Evolutionary conservation across 1,140 invertebrate genomes (phyloP), one percentile per base, ranked within the genome.

Genomic region (Pentalonia nigronervosa): DNA sequence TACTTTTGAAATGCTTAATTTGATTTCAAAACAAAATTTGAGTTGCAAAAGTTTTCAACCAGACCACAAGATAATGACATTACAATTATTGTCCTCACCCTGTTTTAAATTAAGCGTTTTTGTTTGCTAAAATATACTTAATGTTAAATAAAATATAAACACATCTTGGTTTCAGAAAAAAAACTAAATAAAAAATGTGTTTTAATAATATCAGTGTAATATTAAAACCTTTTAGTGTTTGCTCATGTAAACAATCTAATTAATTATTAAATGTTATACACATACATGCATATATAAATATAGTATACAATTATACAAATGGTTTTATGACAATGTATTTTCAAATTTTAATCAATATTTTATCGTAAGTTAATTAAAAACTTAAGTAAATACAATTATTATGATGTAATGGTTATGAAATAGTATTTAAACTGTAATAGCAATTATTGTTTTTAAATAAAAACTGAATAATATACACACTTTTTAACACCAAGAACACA

Each of bases 1-100:
- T 45, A 87, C 45, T 47, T n/a, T 48, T 48, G n/a, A 87, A 47
- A 30, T 9, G 47, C 30, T 87, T 87, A 48, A 87, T 48, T 87
- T 87, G n/a, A 87, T 87, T 48, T 87, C 20, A 87, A 87, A n/a
- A 87, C 11, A 48, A 87, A 87, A 87, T 87, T 17, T n/a, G 86
- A 87, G 45, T 87, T 87, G 11, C 17, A 87, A 76, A 87, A 87
- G 45, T 87, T 48, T 87, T 87, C 14, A 47, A 47, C 8, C 20
- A 48, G 34, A 34, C 86, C 47, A 48, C 20, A 87, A 87, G n/a
- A 87, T 48, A 87, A 87, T 50, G 20, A 87, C 47, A 48, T 87
- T 87, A 86, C 25, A 47, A 86, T 48, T 76, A 76, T 76, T 87
- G 30, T 87, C 30, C 45, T 36, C 30, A 34, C 7, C 86, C 47